Evolutionary conservation across 2,797 vertebrate genomes (phyloP).

Genomic region (Zalophus californianus): DNA sequence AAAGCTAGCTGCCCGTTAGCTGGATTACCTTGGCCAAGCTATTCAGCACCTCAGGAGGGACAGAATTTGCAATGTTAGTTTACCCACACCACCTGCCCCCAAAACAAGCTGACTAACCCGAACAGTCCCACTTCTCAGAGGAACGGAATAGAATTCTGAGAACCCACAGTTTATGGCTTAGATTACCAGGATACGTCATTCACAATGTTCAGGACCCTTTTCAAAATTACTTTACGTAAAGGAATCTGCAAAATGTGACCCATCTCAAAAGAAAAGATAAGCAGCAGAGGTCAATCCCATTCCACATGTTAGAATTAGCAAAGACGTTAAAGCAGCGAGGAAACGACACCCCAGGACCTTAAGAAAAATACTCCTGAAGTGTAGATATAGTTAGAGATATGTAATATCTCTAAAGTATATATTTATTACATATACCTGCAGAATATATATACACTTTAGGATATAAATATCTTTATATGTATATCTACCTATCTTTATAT

Average conservation of each 20-base stretch:
- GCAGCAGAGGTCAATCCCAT: not conserved
- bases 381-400: not conserved
- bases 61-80: not conserved
- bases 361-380: conserved; percentile 10
- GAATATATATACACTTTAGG: no score
- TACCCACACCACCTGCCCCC: not conserved
- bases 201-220: not conserved
- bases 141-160: not conserved
- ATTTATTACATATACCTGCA: no score
- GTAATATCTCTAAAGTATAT: not conserved
- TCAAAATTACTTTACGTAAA: not conserved
- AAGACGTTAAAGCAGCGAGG: not conserved
- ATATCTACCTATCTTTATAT: no score
- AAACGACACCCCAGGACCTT: not conserved
- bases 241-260: not conserved
- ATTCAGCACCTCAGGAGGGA: not conserved
- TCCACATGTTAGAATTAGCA: not conserved
- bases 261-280: not conserved
- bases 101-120: not conserved
- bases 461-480: no score
- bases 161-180: not conserved
- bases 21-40: not conserved
- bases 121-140: not conserved
- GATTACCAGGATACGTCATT: not conserved
- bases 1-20: not conserved